Percentiles rank a stretch among this genome's conserved stretches.
Conservation (phyloP, 2,888 invertebrate species). For the Folsomia candida region DNA sequence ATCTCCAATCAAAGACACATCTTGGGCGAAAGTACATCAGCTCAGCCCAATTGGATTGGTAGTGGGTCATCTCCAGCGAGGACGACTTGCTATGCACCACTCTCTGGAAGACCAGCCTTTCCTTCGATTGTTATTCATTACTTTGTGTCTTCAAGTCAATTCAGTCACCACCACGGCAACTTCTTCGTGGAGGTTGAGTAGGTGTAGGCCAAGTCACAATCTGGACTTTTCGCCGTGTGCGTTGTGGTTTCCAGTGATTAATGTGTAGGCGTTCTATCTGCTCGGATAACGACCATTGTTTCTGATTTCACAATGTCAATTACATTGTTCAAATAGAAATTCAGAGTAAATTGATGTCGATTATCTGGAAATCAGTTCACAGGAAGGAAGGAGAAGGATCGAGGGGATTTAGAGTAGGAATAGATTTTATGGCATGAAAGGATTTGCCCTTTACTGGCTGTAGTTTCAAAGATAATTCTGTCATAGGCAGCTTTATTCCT, state of each 20-base stretch:
- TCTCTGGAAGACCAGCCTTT: no score
- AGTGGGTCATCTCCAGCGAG: no score
- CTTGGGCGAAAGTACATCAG: neutral
- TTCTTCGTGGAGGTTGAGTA: neutral
- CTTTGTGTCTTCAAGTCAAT: constrained; percentile 3
- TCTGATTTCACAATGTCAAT: constrained; percentile 37
- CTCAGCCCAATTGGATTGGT: neutral
- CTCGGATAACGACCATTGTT: constrained; percentile 44
- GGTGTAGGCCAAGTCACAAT: neutral
- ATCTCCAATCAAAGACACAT: neutral
- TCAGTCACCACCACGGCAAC: neutral
- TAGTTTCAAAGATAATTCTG: no score
- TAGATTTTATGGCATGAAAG: no score
- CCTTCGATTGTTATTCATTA: constrained; percentile 2
- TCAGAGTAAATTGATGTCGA: neutral
- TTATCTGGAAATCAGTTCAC: no score
- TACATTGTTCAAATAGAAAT: constrained; percentile 22
- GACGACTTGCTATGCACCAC: no score
- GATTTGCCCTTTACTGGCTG: no score
- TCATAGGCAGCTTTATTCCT: neutral
- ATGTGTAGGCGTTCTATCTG: constrained; percentile 47
- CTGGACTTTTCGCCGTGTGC: constrained; percentile 17
- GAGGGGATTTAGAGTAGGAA: no score
- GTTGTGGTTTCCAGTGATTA: constrained; percentile 45
- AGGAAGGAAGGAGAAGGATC: neutral